These are phyloP conservation scores for Campoletis sonorensis DNA, from an alignment of 1,140 invertebrate species.

Conservation along the genomic window DNA sequence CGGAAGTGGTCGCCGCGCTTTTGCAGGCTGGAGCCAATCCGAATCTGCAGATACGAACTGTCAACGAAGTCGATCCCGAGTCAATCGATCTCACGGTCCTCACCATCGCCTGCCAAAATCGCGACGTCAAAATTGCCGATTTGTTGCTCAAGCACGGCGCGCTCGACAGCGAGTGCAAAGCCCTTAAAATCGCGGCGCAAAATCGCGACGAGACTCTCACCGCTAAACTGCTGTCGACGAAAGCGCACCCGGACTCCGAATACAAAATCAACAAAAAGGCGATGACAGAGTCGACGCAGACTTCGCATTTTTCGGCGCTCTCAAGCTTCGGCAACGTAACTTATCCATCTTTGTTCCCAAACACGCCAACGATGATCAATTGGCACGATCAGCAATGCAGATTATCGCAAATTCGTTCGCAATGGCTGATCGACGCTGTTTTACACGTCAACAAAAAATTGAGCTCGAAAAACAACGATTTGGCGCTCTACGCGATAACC, in stretches of 20 bases:
- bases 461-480: slow-evolving; percentile 83
- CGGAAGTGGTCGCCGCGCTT: slow-evolving; percentile 85
- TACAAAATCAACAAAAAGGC: slow-evolving; percentile 92
- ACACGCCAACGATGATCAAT: slow-evolving; percentile 93
- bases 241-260: slow-evolving; percentile 90
- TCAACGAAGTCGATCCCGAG: slow-evolving; percentile 73
- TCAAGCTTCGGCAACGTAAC: slow-evolving; percentile 82
- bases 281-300: slow-evolving; percentile 83
- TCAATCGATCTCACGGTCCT: slow-evolving; percentile 62
- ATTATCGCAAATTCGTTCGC: slow-evolving; percentile 81
- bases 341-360: slow-evolving; percentile 89
- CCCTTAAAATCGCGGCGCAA: slow-evolving; percentile 84
- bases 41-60: slow-evolving; percentile 79
- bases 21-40: slow-evolving; percentile 86
- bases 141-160: slow-evolving; percentile 92
- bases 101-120: slow-evolving; percentile 77
- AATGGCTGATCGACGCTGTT: slow-evolving; percentile 92
- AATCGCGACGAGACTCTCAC: slow-evolving; percentile 85
- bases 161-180: slow-evolving; percentile 90
- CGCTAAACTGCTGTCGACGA: slow-evolving; percentile 86
- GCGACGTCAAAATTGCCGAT: slow-evolving; percentile 80
- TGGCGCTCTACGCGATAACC: slow-evolving; percentile 93
- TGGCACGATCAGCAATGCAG: slow-evolving; percentile 92
- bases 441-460: slow-evolving; percentile 90
- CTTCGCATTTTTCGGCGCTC: slow-evolving; percentile 77